Base-by-base conservation (phyloP, 2,113 vertebrate species). In the Istiophorus platypterus region DNA sequence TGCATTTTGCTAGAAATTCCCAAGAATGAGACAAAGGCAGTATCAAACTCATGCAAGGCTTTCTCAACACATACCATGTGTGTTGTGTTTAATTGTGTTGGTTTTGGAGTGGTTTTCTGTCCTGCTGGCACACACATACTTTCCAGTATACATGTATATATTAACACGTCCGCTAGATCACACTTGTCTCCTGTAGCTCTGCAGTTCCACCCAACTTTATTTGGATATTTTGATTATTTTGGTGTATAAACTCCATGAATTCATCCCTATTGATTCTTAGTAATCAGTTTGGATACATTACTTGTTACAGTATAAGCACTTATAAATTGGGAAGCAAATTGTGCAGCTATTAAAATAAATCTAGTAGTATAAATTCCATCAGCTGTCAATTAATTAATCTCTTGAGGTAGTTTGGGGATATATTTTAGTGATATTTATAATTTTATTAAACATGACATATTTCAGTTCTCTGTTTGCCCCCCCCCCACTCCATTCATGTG, bases 81-180 rank as follows among this genome's bases (percentile, higher is more conserved):
- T 84, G 57, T 17, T 85, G 0, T 75, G 22, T 85, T 79, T 71
- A 81, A 29, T 82, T 64, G 17, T 90, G 86, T 93, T 88, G 66
- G 54, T 75, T 85, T 89, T 92, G 86, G 86, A 90, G 18, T 18
- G 15, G 41, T 62, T 92, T 80, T 90, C 49, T 37, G 24, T 65
- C 15, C 45, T 76, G 41, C 56, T 80, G 69, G 57, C 54, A 66
- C 65, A 31, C 56, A 42, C 27, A 34, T n/a, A 49, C 45, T 27
- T 24, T 26, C 76, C 62, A 22, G 61, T 29, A 41, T 34, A 81
- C 65, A 68, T 12, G 6, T 51, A 62, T n/a, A 65, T 76, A 73
- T 85, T 72, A 79, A 66, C 68, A 81, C 71, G 37, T 18, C 31
- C 75, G 76, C 27, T 41, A 68, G 64, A 51, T 84, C 12, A 42